phyloP scores from a whole-genome alignment of 2,888 invertebrate genomes.

The Dolomedes plantarius region DNA sequence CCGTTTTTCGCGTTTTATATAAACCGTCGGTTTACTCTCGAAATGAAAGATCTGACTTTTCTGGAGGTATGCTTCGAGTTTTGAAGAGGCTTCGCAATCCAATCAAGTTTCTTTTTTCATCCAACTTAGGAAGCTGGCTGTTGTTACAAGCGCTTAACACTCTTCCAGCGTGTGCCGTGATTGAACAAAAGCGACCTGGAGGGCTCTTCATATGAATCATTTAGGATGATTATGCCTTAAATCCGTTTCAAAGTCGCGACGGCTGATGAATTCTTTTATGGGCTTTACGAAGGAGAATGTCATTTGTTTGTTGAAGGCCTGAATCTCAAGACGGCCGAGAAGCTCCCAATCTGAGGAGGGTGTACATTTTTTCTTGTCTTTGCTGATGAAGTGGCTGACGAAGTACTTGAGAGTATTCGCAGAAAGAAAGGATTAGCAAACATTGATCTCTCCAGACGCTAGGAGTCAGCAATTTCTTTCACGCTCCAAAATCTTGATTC shows the following conservation, averaged over 20 bases:
- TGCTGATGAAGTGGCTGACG: slow-evolving; percentile 33
- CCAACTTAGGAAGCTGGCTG: slow-evolving; percentile 12
- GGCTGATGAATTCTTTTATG: slow-evolving; percentile 32
- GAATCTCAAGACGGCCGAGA: slow-evolving; percentile 19
- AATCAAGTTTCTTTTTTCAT: slow-evolving; percentile 23
- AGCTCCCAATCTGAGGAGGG: slow-evolving; percentile 7
- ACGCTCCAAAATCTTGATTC: slow-evolving; percentile 19
- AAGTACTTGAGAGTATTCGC: slow-evolving; percentile 21
- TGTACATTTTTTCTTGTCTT: slow-evolving; percentile 37
- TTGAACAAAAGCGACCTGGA: slow-evolving; percentile 32
- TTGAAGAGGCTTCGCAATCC: slow-evolving; percentile 19
- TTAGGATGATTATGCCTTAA: slow-evolving; percentile 30
- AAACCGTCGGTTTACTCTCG: neutral
- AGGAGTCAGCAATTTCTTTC: slow-evolving; percentile 37
- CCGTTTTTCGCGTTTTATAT: slow-evolving; percentile 1
- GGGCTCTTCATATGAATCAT: slow-evolving; percentile 34
- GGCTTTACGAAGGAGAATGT: slow-evolving; percentile 6
- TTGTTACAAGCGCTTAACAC: slow-evolving; percentile 24
- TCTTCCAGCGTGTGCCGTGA: slow-evolving; percentile 26
- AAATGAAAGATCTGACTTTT: slow-evolving; percentile 12
- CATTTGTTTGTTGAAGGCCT: slow-evolving; percentile 32
- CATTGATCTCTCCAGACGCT: slow-evolving; percentile 25
- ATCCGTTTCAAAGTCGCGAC: slow-evolving; percentile 21
- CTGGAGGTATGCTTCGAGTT: neutral
- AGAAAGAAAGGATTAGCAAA: slow-evolving; percentile 22